phyloP scores from a whole-genome alignment of 1,140 invertebrate species.

The Metaphire vulgaris region DNA sequence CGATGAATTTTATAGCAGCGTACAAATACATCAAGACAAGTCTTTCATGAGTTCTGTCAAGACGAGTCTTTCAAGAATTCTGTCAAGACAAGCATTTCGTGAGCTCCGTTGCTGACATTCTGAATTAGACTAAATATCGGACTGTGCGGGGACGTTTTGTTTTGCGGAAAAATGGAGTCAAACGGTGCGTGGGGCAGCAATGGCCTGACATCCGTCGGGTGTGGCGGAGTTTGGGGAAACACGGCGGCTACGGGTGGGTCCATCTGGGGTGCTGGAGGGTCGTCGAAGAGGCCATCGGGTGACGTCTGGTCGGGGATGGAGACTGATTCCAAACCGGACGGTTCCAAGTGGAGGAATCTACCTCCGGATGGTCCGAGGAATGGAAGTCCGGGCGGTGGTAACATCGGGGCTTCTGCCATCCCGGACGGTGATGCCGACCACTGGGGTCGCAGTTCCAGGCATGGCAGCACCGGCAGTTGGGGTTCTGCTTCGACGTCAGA shows the following conservation, averaged over 20 bases:
- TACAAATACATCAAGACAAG: too few relatives aligned
- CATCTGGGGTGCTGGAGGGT: background rate
- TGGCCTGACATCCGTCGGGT: background rate
- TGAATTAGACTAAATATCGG: too few relatives aligned
- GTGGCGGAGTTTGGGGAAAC: background rate
- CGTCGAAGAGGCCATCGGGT: background rate
- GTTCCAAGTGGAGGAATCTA: background rate
- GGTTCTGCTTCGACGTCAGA: background rate
- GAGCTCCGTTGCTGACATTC: too few relatives aligned
- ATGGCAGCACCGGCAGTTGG: background rate
- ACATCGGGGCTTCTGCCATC: background rate
- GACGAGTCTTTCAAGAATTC: too few relatives aligned
- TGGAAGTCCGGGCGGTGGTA: background rate
- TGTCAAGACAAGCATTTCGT: too few relatives aligned
- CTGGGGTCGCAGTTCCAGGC: background rate
- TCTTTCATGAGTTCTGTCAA: too few relatives aligned
- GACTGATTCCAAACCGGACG: background rate
- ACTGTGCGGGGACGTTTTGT: too few relatives aligned
- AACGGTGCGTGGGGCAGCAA: background rate
- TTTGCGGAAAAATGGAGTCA: too few relatives aligned
- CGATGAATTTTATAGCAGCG: too few relatives aligned
- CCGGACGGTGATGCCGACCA: background rate
- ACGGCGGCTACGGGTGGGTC: background rate
- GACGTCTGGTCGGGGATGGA: background rate
- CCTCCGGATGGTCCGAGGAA: background rate